These are phyloP conservation scores for Spodoptera litura DNA, from an alignment of 1,140 invertebrate species.

Conservation along the genomic window DNA sequence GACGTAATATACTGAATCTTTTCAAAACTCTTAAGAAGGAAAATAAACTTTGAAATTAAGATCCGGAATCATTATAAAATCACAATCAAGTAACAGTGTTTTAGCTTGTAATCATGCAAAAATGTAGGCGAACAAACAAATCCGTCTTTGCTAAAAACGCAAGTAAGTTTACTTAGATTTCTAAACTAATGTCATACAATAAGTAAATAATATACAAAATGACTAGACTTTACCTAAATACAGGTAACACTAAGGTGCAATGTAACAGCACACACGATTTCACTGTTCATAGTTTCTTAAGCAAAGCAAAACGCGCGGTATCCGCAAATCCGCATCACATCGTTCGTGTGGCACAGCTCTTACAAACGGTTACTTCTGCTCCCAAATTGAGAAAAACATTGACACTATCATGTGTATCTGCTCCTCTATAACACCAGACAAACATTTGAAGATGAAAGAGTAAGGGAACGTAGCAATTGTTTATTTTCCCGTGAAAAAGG, in stretches of 20 bases:
- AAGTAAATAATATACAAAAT: conserved; percentile 11
- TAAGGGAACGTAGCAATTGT: neutral
- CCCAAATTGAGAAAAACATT: conserved; percentile 8
- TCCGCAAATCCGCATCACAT: neutral
- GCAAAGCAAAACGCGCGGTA: neutral
- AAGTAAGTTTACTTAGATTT: conserved; percentile 10
- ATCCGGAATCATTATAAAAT: neutral
- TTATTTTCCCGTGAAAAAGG: neutral
- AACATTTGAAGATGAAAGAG: conserved; percentile 8
- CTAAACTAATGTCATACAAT: conserved; percentile 1
- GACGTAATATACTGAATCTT: neutral
- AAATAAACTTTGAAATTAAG: neutral
- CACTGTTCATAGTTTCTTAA: neutral
- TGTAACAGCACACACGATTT: neutral
- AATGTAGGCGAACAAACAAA: no score
- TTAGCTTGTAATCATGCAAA: neutral
- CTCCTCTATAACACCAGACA: neutral
- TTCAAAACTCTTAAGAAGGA: neutral
- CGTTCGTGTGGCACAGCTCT: neutral
- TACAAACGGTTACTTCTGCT: neutral
- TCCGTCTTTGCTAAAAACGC: no score
- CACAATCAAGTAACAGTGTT: neutral
- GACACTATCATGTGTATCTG: neutral
- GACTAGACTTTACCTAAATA: neutral
- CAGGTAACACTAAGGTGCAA: conserved; percentile 9